A percentile compares a stretch with the other conserved stretches of the same genome.
Conservation (phyloP, 2,797 vertebrate genomes). For the Alosa sapidissima region DNA sequence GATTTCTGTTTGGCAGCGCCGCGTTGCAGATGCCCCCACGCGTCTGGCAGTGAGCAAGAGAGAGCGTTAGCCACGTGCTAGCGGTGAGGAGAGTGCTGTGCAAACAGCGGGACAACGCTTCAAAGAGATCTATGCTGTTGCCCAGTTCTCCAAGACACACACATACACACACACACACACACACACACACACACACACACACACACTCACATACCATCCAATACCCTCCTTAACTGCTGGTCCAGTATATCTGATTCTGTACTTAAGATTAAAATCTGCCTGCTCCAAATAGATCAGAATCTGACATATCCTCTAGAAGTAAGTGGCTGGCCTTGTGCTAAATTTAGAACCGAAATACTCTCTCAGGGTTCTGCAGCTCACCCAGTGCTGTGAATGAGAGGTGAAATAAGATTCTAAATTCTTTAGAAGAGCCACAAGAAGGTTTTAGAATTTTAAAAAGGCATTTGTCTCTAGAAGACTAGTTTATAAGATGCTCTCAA, state of each 20-base stretch:
- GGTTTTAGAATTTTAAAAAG: no score
- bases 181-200: not conserved
- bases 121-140: not conserved
- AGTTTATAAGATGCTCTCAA: no score
- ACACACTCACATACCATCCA: not conserved
- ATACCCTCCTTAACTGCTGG: not conserved
- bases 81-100: not conserved
- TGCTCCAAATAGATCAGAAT: constrained; percentile 8
- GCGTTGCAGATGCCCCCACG: constrained; percentile 27
- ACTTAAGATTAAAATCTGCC: constrained; percentile 23
- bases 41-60: constrained; percentile 60
- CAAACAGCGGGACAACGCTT: constrained; percentile 22
- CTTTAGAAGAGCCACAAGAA: no score
- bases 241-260: constrained; percentile 7
- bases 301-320: constrained; percentile 4
- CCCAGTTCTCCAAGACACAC: constrained; percentile 7
- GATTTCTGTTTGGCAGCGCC: constrained; percentile 82
- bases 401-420: not conserved
- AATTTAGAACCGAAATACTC: not conserved
- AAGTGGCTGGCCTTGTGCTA: constrained; percentile 1
- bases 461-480: no score
- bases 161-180: not conserved
- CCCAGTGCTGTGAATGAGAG: not conserved
- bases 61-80: not conserved
- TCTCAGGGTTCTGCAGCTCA: not conserved